Base-by-base conservation (phyloP, 2,797 vertebrate genomes). In the Loriculus beryllinus region DNA sequence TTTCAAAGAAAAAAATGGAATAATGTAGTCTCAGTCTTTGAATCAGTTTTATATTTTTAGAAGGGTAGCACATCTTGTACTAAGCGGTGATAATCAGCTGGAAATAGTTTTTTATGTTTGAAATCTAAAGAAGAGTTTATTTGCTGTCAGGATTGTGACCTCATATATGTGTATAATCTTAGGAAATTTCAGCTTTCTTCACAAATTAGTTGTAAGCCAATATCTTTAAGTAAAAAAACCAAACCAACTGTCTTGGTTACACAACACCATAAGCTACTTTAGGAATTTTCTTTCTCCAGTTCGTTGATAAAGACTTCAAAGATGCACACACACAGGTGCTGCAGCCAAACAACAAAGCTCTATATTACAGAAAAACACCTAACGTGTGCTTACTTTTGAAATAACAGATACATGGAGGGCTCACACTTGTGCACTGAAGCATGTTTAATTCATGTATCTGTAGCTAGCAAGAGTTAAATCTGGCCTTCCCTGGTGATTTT, bases 211-310 rank as follows among this genome's bases (percentile, higher is more conserved):
- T 85, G n/a, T 64, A 68, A 74, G 23, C 9, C 65, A 82, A 70
- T 29, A 33, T 14, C 7, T 51, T 70, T 52, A 6, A 16, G 7
- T 80, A 9, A 3, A 47, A 71, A 82, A 75, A 75, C 51, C 40
- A 15, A n/a, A 10, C 25, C 22, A 26, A 67, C 56, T 3, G 52
- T 42, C 67, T 54, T 25, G 14, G 43, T 79, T 91, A 67, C 18
- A 52, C 62, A 95, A 81, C 39, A 48, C 28, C 60, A 15, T 74
- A 86, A 95, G 65, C 78, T 84, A 69, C 60, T 91, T 84, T 69
- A 43, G 67, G 65, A 78, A 43, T 81, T 81, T 87, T 90, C 62
- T 52, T 94, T 77, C 56, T 78, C 20, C 26, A 14, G 14, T 85
- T 92, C 26, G 8, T 40, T 87, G 64, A 35, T 48, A 45, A 42